phyloP scores from a whole-genome alignment of 2,113 vertebrate genomes.

The Hemiscyllium ocellatum region DNA sequence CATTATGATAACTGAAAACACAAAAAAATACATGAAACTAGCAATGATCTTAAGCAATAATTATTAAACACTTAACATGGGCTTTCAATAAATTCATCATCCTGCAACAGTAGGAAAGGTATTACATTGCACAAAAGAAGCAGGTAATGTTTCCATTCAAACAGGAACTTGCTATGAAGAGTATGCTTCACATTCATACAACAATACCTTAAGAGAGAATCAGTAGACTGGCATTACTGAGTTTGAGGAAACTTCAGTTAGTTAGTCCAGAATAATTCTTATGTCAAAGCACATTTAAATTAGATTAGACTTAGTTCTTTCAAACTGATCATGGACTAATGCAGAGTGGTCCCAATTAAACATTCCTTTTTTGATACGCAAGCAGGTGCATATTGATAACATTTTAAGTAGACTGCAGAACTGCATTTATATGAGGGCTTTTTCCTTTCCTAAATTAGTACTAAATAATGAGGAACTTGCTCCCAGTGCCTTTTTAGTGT shows the following conservation, averaged over 20 bases:
- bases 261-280: neutral
- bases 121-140: neutral
- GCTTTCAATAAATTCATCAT: neutral
- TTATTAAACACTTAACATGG: neutral
- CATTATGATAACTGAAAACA: neutral
- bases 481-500: neutral
- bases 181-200: neutral
- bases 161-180: neutral
- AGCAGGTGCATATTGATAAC: constrained; percentile 65
- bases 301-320: neutral
- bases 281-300: neutral
- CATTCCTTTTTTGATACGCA: constrained; percentile 68
- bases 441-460: neutral
- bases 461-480: neutral
- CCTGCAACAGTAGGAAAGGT: neutral
- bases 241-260: neutral
- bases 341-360: constrained; percentile 52
- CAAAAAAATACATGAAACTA: neutral
- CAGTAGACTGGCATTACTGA: neutral
- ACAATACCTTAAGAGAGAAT: neutral
- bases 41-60: neutral
- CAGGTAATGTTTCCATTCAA: neutral
- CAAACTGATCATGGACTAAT: neutral
- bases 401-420: constrained; percentile 67
- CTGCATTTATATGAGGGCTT: constrained; percentile 62